Conservation (phyloP, 53 echinoderm and acorn worm species). For the Echinarachnius parma region DNA sequence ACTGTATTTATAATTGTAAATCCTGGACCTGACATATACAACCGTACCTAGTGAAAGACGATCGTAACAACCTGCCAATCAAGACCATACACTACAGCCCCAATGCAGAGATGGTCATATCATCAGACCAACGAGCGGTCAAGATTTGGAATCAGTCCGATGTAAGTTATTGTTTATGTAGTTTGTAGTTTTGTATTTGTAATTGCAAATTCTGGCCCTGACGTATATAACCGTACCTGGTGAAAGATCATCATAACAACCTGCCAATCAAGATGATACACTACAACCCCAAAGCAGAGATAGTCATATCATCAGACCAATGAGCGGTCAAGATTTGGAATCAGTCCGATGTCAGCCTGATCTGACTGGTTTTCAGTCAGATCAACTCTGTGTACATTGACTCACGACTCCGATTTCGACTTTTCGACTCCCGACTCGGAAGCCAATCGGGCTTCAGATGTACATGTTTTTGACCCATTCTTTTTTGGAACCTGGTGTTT, state of each 20-base stretch:
- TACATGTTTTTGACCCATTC: no score
- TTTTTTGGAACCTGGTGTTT: no score
- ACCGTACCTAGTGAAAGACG: constrained; percentile 84
- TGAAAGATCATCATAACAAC: constrained; percentile 88
- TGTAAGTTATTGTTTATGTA: no score
- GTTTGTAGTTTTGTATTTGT: no score
- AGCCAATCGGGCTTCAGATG: no score
- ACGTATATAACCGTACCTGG: constrained; percentile 72
- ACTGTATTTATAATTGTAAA: no score
- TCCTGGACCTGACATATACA: no score
- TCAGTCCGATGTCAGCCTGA: constrained; percentile 60
- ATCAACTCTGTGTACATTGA: no score
- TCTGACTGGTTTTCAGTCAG: no score
- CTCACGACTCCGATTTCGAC: no score
- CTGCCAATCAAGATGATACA: constrained; percentile 73
- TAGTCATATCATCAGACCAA: constrained; percentile 82
- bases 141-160: constrained; percentile 79
- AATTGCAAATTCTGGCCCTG: no score
- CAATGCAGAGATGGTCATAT: constrained; percentile 70
- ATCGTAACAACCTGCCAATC: constrained; percentile 83
- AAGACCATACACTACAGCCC: constrained; percentile 69
- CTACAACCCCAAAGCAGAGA: constrained; percentile 66
- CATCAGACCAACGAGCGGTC: constrained; percentile 73
- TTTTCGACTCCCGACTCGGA: no score
- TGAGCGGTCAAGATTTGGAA: constrained; percentile 86